A percentile compares a stretch with the other conserved stretches of the same genome.
phyloP scores from a whole-genome alignment of 2,888 invertebrate species.

The Adelognathus sp. region DNA sequence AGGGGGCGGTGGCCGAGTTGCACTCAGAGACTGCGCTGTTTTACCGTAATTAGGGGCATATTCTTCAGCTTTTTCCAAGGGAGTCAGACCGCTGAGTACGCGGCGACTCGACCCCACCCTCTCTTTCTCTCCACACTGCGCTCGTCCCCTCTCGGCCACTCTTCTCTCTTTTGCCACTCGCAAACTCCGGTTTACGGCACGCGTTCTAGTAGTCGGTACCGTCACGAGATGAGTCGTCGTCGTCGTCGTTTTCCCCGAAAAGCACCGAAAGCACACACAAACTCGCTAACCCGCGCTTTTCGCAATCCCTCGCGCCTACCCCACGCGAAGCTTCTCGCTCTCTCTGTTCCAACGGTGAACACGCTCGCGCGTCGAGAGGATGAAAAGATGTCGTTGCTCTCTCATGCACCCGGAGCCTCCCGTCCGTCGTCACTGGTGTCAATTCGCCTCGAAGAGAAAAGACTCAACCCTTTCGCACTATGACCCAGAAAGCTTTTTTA shows the following conservation, averaged over 20 bases:
- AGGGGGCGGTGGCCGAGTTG: too few species aligned
- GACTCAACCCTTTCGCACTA: conserved; percentile 38
- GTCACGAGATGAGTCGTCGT: conserved; percentile 32
- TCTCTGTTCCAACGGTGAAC: conserved; percentile 23
- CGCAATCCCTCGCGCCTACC: conserved; percentile 1
- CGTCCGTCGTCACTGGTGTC: conserved; percentile 16
- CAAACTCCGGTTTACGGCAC: conserved; percentile 26
- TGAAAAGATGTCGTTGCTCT: not conserved
- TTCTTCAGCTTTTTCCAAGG: conserved; percentile 74
- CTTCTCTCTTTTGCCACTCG: conserved; percentile 27
- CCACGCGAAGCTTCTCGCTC: not conserved
- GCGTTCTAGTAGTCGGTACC: conserved; percentile 27
- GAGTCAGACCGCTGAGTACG: conserved; percentile 62
- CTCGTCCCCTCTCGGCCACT: not conserved
- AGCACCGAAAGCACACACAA: not conserved
- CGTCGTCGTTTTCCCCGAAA: not conserved
- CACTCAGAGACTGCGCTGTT: conserved; percentile 73
- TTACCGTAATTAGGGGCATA: conserved; percentile 78
- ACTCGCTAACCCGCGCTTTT: not conserved
- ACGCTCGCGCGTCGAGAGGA: conserved; percentile 15
- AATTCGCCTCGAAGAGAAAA: conserved; percentile 48
- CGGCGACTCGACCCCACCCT: conserved; percentile 52
- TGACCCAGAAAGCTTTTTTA: conserved; percentile 49
- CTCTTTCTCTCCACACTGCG: not conserved
- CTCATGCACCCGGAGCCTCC: not conserved